A percentile compares a stretch with the other conserved stretches of the same genome.
phyloP scores from a whole-genome alignment of 2,113 vertebrate species.

The Lanius ludovicianus region DNA sequence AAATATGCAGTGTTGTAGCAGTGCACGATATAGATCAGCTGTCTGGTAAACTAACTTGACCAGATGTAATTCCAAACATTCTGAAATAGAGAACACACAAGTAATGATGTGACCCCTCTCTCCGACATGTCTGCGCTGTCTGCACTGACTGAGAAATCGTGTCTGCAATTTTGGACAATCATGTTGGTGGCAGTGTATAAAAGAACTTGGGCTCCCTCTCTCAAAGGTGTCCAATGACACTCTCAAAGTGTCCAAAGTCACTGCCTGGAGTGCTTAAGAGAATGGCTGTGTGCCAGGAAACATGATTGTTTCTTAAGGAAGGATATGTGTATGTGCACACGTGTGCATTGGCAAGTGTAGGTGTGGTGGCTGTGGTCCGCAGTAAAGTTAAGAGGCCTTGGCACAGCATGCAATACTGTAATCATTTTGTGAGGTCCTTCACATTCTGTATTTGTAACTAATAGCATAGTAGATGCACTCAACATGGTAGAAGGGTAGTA shows the following conservation, averaged over 20 bases:
- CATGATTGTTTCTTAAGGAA: neutral
- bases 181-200: neutral
- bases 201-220: neutral
- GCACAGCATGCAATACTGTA: neutral
- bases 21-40: neutral
- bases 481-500: neutral
- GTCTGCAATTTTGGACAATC: neutral
- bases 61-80: neutral
- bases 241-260: neutral
- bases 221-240: neutral
- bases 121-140: neutral
- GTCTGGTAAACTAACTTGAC: neutral
- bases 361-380: neutral
- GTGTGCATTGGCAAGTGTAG: neutral
- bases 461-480: neutral
- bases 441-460: neutral
- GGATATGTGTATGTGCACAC: rapidly evolving
- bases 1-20: neutral
- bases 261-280: neutral
- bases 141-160: neutral
- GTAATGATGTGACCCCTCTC: neutral
- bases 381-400: neutral
- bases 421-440: neutral
- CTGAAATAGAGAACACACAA: neutral
- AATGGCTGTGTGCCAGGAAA: neutral